Evolutionary conservation across 2,797 vertebrate genomes (phyloP).

Genomic region (Chelon auratus): DNA sequence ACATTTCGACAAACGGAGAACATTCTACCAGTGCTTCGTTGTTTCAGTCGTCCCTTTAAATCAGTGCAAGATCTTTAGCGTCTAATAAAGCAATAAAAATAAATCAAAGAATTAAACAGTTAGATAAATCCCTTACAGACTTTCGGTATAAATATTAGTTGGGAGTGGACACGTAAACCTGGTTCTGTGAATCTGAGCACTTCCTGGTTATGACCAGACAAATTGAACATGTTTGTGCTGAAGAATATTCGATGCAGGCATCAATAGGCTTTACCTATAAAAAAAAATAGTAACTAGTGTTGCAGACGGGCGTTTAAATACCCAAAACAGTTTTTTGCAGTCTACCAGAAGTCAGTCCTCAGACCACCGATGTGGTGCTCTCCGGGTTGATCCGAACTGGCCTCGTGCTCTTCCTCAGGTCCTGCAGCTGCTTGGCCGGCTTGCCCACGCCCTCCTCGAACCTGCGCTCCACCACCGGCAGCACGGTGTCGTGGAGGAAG

Average conservation of each 20-base stretch:
- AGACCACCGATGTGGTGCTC: constrained; percentile 96
- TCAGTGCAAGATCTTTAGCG: constrained; percentile 34
- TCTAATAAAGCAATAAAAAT: neutral
- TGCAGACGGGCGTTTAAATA: constrained; percentile 6
- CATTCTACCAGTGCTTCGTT: constrained; percentile 25
- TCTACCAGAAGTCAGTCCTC: constrained; percentile 28
- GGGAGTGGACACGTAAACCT: too few species aligned
- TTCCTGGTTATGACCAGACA: too few species aligned
- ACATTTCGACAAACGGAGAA: constrained; percentile 11
- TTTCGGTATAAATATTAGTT: neutral
- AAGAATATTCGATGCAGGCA: neutral
- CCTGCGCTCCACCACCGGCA: constrained; percentile 94
- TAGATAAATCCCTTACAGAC: neutral
- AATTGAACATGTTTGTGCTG: too few species aligned
- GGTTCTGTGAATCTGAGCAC: too few species aligned
- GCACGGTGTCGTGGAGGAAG: constrained; percentile 96
- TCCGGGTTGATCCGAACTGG: constrained; percentile 93
- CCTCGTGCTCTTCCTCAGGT: constrained; percentile 92
- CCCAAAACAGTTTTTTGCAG: neutral
- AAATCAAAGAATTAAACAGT: neutral
- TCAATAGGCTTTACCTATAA: constrained; percentile 4
- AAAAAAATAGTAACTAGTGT: neutral
- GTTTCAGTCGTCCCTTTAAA: constrained; percentile 50
- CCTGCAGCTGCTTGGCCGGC: constrained; percentile 96
- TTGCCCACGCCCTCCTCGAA: constrained; percentile 98